Conservation (phyloP, 2,113 vertebrate genomes). For the Anthoscopus minutus region DNA sequence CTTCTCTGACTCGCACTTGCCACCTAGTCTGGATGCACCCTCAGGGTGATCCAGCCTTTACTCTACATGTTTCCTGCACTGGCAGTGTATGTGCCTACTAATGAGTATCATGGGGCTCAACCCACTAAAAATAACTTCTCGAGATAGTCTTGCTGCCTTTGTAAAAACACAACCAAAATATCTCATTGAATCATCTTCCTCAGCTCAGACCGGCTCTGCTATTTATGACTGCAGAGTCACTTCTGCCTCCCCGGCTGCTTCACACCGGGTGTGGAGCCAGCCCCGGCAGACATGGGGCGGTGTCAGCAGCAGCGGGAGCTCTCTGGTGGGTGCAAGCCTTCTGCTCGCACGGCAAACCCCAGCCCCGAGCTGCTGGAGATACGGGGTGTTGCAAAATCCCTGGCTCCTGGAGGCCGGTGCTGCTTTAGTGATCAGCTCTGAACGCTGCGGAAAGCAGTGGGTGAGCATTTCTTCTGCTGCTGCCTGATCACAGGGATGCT, state of each 20-base stretch:
- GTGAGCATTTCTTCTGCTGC: neutral
- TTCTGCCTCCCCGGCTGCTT: neutral
- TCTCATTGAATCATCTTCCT: constrained; percentile 21
- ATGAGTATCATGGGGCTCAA: neutral
- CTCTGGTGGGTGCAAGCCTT: neutral
- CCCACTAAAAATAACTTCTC: constrained; percentile 26
- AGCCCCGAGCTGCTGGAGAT: neutral
- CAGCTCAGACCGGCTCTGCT: neutral
- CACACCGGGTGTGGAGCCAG: neutral
- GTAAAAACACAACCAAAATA: constrained; percentile 12
- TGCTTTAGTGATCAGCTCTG: neutral
- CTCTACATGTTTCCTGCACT: neutral
- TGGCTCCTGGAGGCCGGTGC: neutral
- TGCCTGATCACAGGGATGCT: neutral
- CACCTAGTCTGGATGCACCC: neutral
- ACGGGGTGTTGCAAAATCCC: neutral
- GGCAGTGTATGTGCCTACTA: neutral
- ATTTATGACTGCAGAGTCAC: constrained; percentile 1
- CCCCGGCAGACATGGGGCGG: accelerated
- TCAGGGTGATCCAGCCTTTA: neutral
- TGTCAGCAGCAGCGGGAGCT: neutral
- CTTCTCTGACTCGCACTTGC: neutral
- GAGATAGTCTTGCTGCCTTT: neutral
- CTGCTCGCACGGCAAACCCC: neutral
- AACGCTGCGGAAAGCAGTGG: neutral